Percentiles rank a stretch among this genome's conserved stretches.
phyloP scores from a whole-genome alignment of 2,888 invertebrate genomes.

The Scaptomyza reducta region DNA sequence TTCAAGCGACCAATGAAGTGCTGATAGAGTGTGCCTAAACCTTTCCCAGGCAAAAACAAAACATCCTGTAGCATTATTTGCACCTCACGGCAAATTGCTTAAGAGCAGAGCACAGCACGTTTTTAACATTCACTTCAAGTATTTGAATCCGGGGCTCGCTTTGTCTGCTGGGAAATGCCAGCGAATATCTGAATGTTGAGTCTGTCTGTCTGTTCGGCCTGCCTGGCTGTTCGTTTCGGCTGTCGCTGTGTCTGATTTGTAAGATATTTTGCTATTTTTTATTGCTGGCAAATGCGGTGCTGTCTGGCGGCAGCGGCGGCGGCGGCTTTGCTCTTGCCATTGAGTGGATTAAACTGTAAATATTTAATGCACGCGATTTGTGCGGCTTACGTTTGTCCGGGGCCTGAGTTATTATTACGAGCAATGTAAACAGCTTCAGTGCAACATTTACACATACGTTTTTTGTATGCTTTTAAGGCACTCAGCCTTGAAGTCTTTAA shows the following conservation, averaged over 20 bases:
- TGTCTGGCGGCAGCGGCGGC: conserved; percentile 43
- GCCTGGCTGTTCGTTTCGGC: conserved; percentile 7
- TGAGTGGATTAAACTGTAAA: conserved; percentile 79
- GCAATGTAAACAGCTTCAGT: conserved; percentile 11
- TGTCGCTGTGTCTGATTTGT: conserved; percentile 69
- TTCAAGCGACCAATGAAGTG: conserved; percentile 58
- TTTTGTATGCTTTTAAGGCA: conserved; percentile 17
- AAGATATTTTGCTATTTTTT: conserved; percentile 78
- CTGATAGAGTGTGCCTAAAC: conserved; percentile 60
- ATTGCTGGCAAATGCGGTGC: conserved; percentile 47
- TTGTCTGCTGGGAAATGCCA: conserved; percentile 64
- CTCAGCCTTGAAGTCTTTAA: conserved; percentile 21
- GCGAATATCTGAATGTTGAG: conserved; percentile 27
- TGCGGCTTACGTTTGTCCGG: conserved; percentile 61
- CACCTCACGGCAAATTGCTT: conserved; percentile 38
- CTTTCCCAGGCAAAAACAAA: conserved; percentile 36
- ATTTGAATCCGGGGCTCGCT: conserved; percentile 48
- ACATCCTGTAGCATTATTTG: conserved; percentile 10
- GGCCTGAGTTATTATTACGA: conserved; percentile 66
- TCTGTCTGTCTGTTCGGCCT: conserved; percentile 34
- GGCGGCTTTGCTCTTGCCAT: conserved; percentile 66
- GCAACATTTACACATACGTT: background rate
- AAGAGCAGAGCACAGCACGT: conserved; percentile 57
- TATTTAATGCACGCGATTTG: conserved; percentile 76
- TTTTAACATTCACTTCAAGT: conserved; percentile 65